These are phyloP conservation scores for Poecile montanus DNA, from an alignment of 2,797 vertebrate genomes.

Conservation along the genomic window DNA sequence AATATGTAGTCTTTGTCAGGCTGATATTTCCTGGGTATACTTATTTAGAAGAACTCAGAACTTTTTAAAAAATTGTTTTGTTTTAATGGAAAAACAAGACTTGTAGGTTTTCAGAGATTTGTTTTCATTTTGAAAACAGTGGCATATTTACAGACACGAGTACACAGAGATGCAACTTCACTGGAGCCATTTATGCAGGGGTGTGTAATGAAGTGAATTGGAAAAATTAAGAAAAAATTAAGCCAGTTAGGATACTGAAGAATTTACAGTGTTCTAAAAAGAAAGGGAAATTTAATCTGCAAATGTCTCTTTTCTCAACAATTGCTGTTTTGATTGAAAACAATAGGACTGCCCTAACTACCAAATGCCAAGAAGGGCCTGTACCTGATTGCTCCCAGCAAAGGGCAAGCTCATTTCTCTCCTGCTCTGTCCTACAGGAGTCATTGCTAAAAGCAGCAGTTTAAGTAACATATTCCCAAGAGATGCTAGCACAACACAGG, in stretches of 20 bases:
- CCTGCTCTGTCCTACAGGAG: background rate
- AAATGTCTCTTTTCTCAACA: background rate
- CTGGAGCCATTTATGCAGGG: background rate
- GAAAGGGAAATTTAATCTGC: background rate
- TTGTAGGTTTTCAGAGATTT: background rate
- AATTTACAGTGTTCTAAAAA: background rate
- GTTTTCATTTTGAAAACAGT: background rate
- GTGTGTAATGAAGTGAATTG: background rate
- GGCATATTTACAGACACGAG: background rate
- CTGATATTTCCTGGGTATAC: background rate
- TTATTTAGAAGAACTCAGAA: background rate
- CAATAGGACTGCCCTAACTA: background rate
- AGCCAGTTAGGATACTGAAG: background rate
- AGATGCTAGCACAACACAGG: background rate
- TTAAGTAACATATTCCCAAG: background rate
- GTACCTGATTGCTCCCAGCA: background rate
- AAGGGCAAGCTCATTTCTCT: background rate
- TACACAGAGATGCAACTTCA: background rate
- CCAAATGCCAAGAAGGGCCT: background rate
- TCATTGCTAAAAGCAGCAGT: background rate
- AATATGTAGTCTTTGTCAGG: background rate
- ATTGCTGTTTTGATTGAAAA: background rate
- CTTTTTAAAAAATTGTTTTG: fast-evolving
- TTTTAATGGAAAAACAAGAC: background rate
- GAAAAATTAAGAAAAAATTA: background rate